Evolutionary conservation across 1,140 invertebrate genomes (phyloP), one percentile per base, ranked within the genome.

Genomic region (Saccostrea cuccullata): DNA sequence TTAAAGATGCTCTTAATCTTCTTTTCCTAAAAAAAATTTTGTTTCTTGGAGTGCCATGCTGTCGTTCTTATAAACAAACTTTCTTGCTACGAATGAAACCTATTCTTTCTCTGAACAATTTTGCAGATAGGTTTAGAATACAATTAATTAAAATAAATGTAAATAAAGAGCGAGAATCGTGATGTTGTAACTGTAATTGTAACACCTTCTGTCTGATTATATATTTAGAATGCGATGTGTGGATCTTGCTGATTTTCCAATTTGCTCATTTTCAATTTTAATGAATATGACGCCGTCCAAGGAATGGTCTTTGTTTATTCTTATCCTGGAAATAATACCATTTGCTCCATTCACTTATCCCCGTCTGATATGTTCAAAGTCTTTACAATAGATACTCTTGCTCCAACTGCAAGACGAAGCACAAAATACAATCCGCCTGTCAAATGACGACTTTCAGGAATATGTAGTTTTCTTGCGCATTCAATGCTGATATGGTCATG

Each of bases 381-480:
- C 30, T 77, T 77, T 77, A 77, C 70, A 77, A 77, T 36, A 77
- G 70, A 77, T 15, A 77, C n/a, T 2, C 30, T 23, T 77, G 70
- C 11, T 26, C 70, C 8, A 26, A 77, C 70, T 26, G n/a, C 30
- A 26, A 36, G 30, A 3, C 30, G 70, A 77, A 77, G 70, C n/a
- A 23, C n/a, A 15, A n/a, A 23, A 77, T 58, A 6, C 9, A 77
- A 77, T 23, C 30, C 1, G 5, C n/a, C 70, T 15, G n/a, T 77
- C 70, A 77, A 36, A n/a, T 23, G n/a, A 26, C 30, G 70, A 77
- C n/a, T 23, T 77, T 36, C n/a, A 77, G 30, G 8, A 77, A 77
- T 26, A 23, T 77, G 30, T 8, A 77, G 30, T 26, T 26, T 77
- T 26, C n/a, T 77, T 77, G n/a, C 11, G 5, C 70, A 0, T 15